Evolutionary conservation across 2,797 vertebrate genomes (phyloP).

Genomic region (Otolemur crassicaudatus): DNA sequence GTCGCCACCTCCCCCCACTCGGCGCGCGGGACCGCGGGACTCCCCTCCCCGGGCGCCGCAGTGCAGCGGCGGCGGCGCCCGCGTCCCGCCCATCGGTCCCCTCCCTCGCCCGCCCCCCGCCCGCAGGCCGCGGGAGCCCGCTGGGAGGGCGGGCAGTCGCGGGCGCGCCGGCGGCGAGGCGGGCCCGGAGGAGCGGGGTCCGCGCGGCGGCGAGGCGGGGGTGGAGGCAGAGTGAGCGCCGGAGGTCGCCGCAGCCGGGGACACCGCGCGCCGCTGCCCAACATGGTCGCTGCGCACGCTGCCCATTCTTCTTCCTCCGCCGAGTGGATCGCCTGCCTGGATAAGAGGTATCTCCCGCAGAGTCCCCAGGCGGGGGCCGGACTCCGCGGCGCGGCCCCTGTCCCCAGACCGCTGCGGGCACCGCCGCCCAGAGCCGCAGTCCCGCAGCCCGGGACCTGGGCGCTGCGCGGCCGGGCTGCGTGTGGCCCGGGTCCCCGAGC

Average conservation of each 20-base stretch:
- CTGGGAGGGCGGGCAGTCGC: slow-evolving; percentile 10
- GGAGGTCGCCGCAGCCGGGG: slow-evolving; percentile 69
- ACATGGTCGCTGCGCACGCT: slow-evolving; percentile 96
- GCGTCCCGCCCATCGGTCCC: slow-evolving; percentile 38
- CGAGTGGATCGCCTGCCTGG: slow-evolving; percentile 97
- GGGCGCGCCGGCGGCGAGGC: background rate
- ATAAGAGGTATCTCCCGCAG: slow-evolving; percentile 92
- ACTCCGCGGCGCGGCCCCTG: background rate
- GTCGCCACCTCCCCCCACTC: background rate
- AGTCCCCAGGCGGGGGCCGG: background rate
- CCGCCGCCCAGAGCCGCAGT: background rate
- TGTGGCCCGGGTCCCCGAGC: background rate
- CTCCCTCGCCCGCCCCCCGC: slow-evolving; percentile 11
- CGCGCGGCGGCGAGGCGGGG: slow-evolving; percentile 36
- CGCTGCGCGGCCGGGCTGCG: background rate
- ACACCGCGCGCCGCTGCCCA: slow-evolving; percentile 83
- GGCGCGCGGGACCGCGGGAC: slow-evolving; percentile 63
- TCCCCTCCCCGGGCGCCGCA: slow-evolving; percentile 72
- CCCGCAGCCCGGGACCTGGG: background rate
- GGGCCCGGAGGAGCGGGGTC: slow-evolving; percentile 22
- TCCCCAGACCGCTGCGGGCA: background rate
- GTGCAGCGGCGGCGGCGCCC: slow-evolving; percentile 55
- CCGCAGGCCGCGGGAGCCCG: slow-evolving; percentile 50
- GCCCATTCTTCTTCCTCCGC: slow-evolving; percentile 93
- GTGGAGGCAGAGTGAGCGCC: slow-evolving; percentile 41